Conservation (phyloP, 2,888 invertebrate species). For the Ochropleura plecta region DNA sequence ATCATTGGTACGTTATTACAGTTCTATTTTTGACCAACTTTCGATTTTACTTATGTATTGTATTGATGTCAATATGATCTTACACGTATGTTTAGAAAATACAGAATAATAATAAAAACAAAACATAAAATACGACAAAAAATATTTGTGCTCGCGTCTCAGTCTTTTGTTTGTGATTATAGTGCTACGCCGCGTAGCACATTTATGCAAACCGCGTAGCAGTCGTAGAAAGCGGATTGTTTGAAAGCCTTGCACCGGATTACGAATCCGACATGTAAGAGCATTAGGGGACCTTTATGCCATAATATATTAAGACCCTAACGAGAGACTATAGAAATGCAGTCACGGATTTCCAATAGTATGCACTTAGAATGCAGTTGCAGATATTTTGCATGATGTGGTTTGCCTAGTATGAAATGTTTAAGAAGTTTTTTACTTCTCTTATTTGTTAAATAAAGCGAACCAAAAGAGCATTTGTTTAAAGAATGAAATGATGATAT, state of each 20-base stretch:
- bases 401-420: not conserved
- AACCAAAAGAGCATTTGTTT: not conserved
- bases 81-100: conserved; percentile 12
- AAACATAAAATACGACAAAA: not conserved
- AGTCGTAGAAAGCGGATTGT: conserved; percentile 37
- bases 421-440: conserved; percentile 5
- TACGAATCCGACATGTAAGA: conserved; percentile 46
- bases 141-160: not conserved
- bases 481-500: too few relatives aligned
- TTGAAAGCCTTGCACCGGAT: conserved; percentile 19
- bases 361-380: conserved; percentile 18
- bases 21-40: conserved; percentile 72
- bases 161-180: conserved; percentile 16
- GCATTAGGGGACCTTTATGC: conserved; percentile 42
- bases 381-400: conserved; percentile 13
- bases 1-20: conserved; percentile 63
- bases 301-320: conserved; percentile 42
- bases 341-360: conserved; percentile 26
- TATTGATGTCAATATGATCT: conserved; percentile 62
- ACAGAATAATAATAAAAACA: not conserved
- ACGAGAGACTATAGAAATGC: conserved; percentile 41
- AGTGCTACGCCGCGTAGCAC: conserved; percentile 45
- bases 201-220: conserved; percentile 49
- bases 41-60: conserved; percentile 73
- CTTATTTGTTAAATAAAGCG: not conserved